These are phyloP conservation scores for Hypotaenidia okinawae DNA, from an alignment of 2,797 vertebrate genomes.

Conservation along the genomic window DNA sequence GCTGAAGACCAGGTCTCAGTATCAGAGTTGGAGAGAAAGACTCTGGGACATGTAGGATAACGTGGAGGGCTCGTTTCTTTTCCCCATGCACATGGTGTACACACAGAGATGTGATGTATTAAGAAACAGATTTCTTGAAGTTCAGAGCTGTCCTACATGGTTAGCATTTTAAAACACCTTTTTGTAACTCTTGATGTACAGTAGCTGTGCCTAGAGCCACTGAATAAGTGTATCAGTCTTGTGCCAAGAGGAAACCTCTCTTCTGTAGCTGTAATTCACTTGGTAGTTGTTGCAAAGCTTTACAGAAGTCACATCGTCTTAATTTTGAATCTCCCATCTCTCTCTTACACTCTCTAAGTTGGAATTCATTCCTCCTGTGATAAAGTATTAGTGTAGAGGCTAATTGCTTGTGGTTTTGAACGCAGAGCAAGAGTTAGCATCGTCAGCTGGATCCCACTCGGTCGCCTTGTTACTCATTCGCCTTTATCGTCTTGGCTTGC, in stretches of 20 bases:
- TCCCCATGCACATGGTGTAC: neutral
- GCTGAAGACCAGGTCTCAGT: slow-evolving; percentile 39
- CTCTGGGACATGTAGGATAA: slow-evolving; percentile 19
- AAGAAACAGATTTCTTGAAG: slow-evolving; percentile 2
- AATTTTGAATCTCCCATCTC: slow-evolving; percentile 27
- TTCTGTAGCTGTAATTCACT: slow-evolving; percentile 20
- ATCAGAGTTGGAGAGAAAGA: neutral
- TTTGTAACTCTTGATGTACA: slow-evolving; percentile 25
- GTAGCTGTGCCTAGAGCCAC: slow-evolving; percentile 56
- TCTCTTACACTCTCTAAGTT: neutral
- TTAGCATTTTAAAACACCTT: slow-evolving; percentile 36
- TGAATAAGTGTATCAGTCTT: neutral
- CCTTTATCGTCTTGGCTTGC: neutral
- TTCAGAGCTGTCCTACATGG: slow-evolving; percentile 37
- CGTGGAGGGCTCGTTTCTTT: neutral
- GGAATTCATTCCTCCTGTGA: slow-evolving; percentile 15
- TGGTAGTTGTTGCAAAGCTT: slow-evolving; percentile 32
- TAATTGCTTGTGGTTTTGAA: neutral
- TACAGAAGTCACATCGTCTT: neutral
- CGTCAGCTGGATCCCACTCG: neutral
- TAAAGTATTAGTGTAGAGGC: slow-evolving; percentile 22
- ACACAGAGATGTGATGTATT: neutral
- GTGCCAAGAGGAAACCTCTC: slow-evolving; percentile 44
- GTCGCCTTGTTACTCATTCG: neutral
- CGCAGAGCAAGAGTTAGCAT: neutral